phyloP scores from a whole-genome alignment of 1,140 invertebrate genomes.

The Galleria mellonella region DNA sequence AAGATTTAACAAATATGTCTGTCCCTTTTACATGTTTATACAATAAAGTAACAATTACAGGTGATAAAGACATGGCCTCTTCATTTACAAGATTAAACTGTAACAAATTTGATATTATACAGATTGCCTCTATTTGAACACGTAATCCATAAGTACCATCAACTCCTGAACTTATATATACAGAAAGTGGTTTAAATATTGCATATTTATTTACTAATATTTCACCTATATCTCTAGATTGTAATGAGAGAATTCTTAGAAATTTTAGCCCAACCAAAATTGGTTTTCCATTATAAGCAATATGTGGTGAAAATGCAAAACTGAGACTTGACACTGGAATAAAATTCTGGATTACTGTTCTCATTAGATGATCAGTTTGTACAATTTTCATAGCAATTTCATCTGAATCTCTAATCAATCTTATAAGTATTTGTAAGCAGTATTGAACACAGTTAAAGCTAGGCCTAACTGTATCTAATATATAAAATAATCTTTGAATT shows the following conservation, averaged over 20 bases:
- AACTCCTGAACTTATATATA: conserved; percentile 68
- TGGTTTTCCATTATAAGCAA: conserved; percentile 62
- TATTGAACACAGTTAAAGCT: conserved; percentile 79
- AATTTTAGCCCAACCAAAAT: conserved; percentile 72
- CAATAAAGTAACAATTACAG: conserved; percentile 61
- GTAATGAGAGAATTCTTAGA: conserved; percentile 65
- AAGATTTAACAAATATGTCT: conserved; percentile 52
- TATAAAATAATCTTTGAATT: conserved; percentile 82
- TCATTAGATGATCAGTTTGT: conserved; percentile 74
- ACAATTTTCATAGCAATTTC: conserved; percentile 76
- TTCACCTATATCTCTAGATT: conserved; percentile 54
- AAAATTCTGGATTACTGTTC: conserved; percentile 76
- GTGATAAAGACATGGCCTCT: conserved; percentile 44
- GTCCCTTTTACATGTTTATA: conserved; percentile 74
- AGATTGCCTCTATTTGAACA: conserved; percentile 77
- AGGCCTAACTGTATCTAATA: conserved; percentile 79
- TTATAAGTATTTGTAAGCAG: conserved; percentile 81
- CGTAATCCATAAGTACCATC: conserved; percentile 68
- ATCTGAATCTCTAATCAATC: conserved; percentile 80
- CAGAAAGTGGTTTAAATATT: conserved; percentile 61
- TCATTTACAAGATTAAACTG: conserved; percentile 58
- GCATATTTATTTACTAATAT: conserved; percentile 59
- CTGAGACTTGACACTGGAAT: conserved; percentile 68
- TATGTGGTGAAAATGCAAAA: conserved; percentile 38
- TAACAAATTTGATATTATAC: conserved; percentile 65